phyloP scores from a whole-genome alignment of 1,140 invertebrate genomes.

The Polypedilum vanderplanki region DNA sequence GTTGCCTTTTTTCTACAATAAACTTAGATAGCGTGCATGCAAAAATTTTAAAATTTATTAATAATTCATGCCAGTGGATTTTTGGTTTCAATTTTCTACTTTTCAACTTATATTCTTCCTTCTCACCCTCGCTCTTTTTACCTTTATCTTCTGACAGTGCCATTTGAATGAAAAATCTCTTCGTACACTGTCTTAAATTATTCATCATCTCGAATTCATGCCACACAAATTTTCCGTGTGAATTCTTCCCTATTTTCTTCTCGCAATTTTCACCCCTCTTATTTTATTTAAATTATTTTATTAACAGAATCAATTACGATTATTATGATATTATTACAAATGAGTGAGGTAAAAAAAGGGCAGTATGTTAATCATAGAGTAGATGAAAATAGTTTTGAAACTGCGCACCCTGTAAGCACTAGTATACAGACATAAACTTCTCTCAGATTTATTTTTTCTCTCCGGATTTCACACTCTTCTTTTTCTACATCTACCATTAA shows the following conservation, averaged over 20 bases:
- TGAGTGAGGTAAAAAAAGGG: neutral
- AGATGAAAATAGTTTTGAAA: neutral
- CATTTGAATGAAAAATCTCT: neutral
- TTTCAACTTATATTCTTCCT: neutral
- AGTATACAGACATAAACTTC: neutral
- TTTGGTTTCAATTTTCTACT: slow-evolving; percentile 13
- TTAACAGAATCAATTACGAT: too few species aligned
- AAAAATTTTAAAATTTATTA: slow-evolving; percentile 15
- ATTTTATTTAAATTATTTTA: too few species aligned
- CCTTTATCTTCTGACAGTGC: neutral
- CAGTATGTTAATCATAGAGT: neutral
- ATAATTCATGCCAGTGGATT: slow-evolving; percentile 9
- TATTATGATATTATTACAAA: neutral
- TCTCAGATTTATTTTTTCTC: neutral
- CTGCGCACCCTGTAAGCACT: neutral
- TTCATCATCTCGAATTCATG: neutral
- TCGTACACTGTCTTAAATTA: neutral
- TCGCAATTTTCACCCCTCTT: too few species aligned
- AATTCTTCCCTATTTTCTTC: neutral
- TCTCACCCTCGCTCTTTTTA: neutral
- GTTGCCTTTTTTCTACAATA: neutral
- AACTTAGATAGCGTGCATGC: neutral
- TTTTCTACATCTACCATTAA: neutral
- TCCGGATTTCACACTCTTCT: neutral
- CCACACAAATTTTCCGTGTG: neutral